These are phyloP conservation scores for Acrocephalus arundinaceus DNA, from an alignment of 2,113 vertebrate genomes.

Conservation along the genomic window DNA sequence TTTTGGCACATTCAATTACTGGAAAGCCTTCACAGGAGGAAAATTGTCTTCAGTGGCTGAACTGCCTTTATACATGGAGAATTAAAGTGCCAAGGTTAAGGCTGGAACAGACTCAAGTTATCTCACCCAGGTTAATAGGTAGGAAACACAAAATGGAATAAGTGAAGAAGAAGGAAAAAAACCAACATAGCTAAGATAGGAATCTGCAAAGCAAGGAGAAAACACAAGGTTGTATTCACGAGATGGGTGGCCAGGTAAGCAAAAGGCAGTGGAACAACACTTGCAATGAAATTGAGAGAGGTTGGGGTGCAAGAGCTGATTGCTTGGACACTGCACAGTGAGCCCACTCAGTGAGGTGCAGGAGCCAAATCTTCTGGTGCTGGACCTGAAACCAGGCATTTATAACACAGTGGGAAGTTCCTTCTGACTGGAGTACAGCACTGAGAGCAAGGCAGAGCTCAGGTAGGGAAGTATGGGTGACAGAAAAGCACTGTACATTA, in stretches of 20 bases:
- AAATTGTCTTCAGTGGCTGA: conserved; percentile 31
- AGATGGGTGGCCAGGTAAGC: neutral
- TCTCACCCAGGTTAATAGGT: neutral
- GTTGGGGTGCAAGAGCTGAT: fast-evolving
- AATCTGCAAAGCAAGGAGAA: conserved; percentile 37
- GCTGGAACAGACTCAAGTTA: conserved; percentile 10
- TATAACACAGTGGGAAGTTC: neutral
- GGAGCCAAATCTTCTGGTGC: neutral
- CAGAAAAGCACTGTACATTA: neutral
- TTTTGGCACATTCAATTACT: conserved; percentile 7
- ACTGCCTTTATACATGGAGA: conserved; percentile 10
- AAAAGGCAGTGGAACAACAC: neutral
- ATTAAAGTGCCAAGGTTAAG: neutral
- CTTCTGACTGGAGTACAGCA: neutral
- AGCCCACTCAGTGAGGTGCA: neutral
- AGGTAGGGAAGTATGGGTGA: neutral
- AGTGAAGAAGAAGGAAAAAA: neutral
- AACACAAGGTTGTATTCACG: neutral
- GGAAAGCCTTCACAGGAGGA: conserved; percentile 29
- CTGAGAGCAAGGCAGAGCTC: neutral
- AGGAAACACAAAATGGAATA: neutral
- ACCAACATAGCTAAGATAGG: neutral
- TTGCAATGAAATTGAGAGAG: neutral
- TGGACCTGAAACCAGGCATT: neutral
- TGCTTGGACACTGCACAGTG: fast-evolving